Evolutionary conservation across 2,888 invertebrate genomes (phyloP).

Genomic region (Patella pellucida): DNA sequence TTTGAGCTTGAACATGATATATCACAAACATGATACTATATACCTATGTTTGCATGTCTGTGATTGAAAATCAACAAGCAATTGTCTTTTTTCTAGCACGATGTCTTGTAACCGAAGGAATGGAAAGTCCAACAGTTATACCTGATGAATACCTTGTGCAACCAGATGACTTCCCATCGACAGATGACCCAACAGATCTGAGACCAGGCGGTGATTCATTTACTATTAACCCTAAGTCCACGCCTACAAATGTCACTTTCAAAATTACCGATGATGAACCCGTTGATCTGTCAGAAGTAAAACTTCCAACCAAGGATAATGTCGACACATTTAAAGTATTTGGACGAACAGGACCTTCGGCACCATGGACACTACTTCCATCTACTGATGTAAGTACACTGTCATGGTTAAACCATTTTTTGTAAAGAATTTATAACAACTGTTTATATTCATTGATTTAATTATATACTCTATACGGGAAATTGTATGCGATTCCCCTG

Average conservation of each 20-base stretch:
- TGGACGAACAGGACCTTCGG: not conserved
- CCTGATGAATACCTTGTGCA: not conserved
- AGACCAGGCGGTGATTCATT: not conserved
- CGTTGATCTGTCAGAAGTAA: not conserved
- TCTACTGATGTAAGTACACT: too few species aligned
- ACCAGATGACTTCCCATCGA: not conserved
- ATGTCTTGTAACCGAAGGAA: not conserved
- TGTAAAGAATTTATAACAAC: too few species aligned
- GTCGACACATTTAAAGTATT: not conserved
- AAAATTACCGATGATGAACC: not conserved
- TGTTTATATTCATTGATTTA: too few species aligned
- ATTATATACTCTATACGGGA: too few species aligned
- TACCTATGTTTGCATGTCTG: too few species aligned
- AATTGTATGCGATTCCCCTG: too few species aligned
- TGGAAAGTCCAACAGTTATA: not conserved
- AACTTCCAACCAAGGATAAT: not conserved
- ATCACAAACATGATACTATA: too few species aligned
- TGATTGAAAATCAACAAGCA: too few species aligned
- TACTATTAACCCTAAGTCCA: not conserved
- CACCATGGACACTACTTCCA: too few species aligned
- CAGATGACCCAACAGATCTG: not conserved
- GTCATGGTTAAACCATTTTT: too few species aligned
- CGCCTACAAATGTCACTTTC: not conserved
- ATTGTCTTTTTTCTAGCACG: not conserved
- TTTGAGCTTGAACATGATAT: too few species aligned